These are phyloP conservation scores for Perccottus glenii DNA, from an alignment of 2,113 vertebrate species.

Conservation along the genomic window DNA sequence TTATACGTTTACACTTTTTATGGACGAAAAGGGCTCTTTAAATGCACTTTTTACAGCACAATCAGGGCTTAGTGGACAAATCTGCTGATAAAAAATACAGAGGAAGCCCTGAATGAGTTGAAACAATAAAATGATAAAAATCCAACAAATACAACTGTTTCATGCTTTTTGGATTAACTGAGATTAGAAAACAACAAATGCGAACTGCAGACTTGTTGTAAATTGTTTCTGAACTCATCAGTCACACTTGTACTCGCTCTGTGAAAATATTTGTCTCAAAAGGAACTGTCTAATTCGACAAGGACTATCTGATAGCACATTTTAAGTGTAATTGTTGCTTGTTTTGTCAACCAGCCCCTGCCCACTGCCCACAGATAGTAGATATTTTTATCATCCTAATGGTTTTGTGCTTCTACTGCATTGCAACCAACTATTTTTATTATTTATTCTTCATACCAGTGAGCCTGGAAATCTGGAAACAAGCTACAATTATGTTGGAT, in stretches of 20 bases:
- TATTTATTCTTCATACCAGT: too few species aligned
- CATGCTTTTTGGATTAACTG: too few species aligned
- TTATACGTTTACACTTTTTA: background rate
- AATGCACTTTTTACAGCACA: background rate
- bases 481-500: too few species aligned
- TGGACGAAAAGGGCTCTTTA: background rate
- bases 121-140: too few species aligned
- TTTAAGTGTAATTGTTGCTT: background rate
- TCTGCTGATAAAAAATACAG: background rate
- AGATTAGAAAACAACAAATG: too few species aligned
- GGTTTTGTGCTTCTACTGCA: background rate
- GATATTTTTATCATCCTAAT: background rate
- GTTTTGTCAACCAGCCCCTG: too few species aligned
- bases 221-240: background rate
- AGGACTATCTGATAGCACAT: background rate
- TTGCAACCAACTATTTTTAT: background rate
- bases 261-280: background rate
- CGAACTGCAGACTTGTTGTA: background rate
- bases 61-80: background rate
- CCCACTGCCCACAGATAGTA: constrained; percentile 1
- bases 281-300: background rate
- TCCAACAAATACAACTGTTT: too few species aligned
- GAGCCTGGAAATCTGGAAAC: too few species aligned
- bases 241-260: background rate
- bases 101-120: too few species aligned